Percentiles rank a stretch among this genome's conserved stretches.
These are phyloP conservation scores for Platygyra sinensis DNA, from an alignment of 64 coral and sea anemone genomes.

Conservation along the genomic window DNA sequence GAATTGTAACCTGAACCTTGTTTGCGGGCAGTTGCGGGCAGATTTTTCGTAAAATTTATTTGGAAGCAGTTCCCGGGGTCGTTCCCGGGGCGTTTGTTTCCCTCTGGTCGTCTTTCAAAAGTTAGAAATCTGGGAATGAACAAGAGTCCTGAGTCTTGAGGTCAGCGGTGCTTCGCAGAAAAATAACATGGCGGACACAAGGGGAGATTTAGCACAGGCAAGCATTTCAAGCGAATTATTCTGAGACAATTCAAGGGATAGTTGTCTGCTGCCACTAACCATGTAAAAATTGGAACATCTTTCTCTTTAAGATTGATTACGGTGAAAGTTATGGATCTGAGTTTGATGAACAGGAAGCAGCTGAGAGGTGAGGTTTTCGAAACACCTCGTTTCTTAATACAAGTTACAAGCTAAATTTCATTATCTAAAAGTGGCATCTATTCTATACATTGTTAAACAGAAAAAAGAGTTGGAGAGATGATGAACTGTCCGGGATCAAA, in stretches of 20 bases:
- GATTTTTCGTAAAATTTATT: neutral
- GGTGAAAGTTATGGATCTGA: conserved; percentile 80
- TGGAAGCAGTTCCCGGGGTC: neutral
- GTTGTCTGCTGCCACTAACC: neutral
- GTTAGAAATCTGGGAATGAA: neutral
- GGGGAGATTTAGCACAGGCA: neutral
- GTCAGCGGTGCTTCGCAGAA: neutral
- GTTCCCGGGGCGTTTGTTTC: neutral
- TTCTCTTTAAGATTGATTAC: conserved; percentile 47
- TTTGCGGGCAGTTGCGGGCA: neutral
- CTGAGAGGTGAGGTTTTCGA: neutral
- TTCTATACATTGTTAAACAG: conserved; percentile 1
- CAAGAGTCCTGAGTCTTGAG: neutral
- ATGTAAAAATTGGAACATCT: neutral
- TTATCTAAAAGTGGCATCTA: neutral
- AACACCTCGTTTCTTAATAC: neutral
- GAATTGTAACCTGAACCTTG: neutral
- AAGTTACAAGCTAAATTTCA: neutral
- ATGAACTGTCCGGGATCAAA: conserved; percentile 75
- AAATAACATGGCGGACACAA: neutral
- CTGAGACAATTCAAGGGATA: neutral
- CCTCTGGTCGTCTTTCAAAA: neutral
- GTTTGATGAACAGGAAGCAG: conserved; percentile 81
- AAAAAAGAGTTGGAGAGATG: conserved; percentile 77
- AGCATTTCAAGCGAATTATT: neutral